These are phyloP conservation scores for Eilema caniola DNA, from an alignment of 2,888 invertebrate species.

Conservation along the genomic window DNA sequence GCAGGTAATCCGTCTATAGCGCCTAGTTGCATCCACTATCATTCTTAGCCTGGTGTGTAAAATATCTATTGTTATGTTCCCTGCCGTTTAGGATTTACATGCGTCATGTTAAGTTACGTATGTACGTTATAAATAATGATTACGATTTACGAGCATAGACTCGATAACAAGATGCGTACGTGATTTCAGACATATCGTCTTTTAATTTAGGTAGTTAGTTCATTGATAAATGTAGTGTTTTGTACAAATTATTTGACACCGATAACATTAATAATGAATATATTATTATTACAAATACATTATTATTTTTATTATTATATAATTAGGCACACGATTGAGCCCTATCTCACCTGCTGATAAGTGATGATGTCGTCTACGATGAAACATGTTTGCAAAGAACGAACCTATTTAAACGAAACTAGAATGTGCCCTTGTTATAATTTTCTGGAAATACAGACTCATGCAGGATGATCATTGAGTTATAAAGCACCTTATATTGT, in stretches of 20 bases:
- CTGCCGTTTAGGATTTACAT: slow-evolving; percentile 25
- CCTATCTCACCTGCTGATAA: too few species aligned
- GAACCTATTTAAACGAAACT: too few species aligned
- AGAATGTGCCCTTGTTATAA: too few species aligned
- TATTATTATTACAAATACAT: not conserved
- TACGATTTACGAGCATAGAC: slow-evolving; percentile 47
- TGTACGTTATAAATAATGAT: slow-evolving; percentile 50
- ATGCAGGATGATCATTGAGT: too few species aligned
- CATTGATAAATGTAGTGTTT: not conserved
- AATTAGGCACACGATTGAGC: too few species aligned
- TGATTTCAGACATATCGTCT: slow-evolving; percentile 60
- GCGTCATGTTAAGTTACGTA: slow-evolving; percentile 17
- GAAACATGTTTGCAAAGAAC: too few species aligned
- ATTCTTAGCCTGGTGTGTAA: not conserved
- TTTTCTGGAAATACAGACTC: too few species aligned
- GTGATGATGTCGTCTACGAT: too few species aligned
- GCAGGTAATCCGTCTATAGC: too few species aligned
- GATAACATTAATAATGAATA: not conserved
- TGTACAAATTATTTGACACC: slow-evolving; percentile 14
- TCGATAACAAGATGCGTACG: slow-evolving; percentile 78
- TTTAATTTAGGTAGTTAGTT: slow-evolving; percentile 6
- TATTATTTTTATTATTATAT: not conserved
- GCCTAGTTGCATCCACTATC: not conserved
- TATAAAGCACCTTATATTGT: too few species aligned
- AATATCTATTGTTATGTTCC: slow-evolving; percentile 3